Conservation (phyloP, 2,113 vertebrate species). For the Cinclus cinclus region DNA sequence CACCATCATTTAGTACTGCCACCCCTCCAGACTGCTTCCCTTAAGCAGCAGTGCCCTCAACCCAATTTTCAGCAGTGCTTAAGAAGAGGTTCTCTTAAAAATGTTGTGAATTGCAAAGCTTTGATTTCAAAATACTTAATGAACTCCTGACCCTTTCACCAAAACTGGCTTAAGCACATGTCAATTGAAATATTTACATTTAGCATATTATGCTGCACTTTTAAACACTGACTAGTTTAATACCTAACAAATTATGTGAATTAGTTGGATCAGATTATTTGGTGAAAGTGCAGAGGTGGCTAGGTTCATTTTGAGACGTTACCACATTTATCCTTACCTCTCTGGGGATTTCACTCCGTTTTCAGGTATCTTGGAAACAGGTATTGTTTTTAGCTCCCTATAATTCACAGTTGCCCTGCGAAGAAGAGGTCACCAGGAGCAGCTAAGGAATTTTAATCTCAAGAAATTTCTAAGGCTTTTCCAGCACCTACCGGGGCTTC, state of each 20-base stretch:
- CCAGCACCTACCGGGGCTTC: background rate
- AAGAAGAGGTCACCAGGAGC: background rate
- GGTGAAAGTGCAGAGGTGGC: background rate
- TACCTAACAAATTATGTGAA: background rate
- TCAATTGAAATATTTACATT: background rate
- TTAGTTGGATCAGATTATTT: background rate
- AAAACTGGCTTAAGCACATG: background rate
- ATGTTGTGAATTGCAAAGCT: background rate
- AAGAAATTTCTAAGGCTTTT: background rate
- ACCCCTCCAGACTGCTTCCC: background rate
- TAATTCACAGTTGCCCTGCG: background rate
- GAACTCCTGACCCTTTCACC: background rate
- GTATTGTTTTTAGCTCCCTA: background rate
- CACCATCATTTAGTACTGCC: background rate
- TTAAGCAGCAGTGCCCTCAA: background rate
- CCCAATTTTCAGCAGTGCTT: background rate
- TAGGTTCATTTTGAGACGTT: background rate
- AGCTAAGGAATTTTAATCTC: background rate
- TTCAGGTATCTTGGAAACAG: background rate
- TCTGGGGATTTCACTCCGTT: background rate
- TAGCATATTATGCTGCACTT: background rate
- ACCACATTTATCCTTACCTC: background rate
- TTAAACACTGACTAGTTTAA: background rate
- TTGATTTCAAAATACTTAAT: background rate
- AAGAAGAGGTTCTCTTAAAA: background rate